A percentile compares a stretch with the other conserved stretches of the same genome.
Conservation (phyloP, 1,140 invertebrate genomes). For the Galendromus occidentalis region DNA sequence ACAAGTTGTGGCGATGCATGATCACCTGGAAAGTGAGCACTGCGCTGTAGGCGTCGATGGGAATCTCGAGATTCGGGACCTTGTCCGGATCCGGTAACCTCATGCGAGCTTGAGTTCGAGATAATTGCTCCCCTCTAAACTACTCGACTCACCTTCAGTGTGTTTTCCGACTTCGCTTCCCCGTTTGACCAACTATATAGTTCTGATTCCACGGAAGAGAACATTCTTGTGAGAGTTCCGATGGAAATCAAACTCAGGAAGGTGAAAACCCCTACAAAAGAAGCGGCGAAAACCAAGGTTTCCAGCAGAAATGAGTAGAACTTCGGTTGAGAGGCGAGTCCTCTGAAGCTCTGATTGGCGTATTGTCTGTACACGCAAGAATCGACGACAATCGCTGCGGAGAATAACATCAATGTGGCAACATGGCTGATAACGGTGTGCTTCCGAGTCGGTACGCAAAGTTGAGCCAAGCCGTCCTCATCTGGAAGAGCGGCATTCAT, state of each 20-base stretch:
- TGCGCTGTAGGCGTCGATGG: too few species aligned
- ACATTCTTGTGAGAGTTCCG: neutral
- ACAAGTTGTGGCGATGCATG: neutral
- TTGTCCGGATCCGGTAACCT: too few species aligned
- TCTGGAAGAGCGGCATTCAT: too few species aligned
- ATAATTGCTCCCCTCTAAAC: too few species aligned
- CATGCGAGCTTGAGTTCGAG: too few species aligned
- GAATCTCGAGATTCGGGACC: too few species aligned
- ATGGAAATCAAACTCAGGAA: neutral
- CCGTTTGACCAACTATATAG: neutral
- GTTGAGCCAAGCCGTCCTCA: too few species aligned
- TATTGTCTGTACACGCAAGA: neutral
- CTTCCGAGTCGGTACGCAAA: neutral
- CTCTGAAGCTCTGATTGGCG: neutral
- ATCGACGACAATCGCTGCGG: neutral
- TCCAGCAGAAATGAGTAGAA: neutral
- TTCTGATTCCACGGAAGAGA: neutral
- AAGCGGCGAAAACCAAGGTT: neutral
- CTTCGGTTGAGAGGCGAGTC: neutral
- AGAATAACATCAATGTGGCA: neutral
- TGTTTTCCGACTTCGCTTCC: too few species aligned
- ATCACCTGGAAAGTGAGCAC: neutral
- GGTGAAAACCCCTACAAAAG: neutral
- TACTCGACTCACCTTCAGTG: too few species aligned
- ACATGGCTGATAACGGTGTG: neutral